Conservation (phyloP, 2,888 invertebrate species). For the Tipula unca region DNA sequence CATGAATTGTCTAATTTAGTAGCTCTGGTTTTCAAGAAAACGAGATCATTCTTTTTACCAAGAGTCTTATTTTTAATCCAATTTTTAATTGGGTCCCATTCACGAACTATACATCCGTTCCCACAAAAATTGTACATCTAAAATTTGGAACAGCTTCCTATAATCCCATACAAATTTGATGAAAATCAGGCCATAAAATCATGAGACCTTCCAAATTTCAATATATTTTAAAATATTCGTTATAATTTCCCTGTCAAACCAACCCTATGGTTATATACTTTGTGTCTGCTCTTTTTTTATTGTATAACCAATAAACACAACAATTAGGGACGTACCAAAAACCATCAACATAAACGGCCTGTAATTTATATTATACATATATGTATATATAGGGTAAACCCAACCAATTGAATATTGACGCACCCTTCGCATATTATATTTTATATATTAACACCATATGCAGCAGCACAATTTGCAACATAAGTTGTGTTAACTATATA, state of each 20-base stretch:
- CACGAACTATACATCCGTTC: no score
- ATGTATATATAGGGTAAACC: neutral
- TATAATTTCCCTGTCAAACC: neutral
- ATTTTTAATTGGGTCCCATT: no score
- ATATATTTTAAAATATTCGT: no score
- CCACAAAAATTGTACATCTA: no score
- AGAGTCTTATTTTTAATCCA: no score
- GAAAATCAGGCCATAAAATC: no score
- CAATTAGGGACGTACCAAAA: neutral
- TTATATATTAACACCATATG: neutral
- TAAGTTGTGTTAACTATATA: neutral
- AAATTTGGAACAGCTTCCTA: no score
- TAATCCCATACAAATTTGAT: no score
- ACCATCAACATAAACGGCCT: neutral
- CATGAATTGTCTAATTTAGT: no score
- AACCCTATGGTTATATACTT: neutral
- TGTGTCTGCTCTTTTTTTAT: neutral
- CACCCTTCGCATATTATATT: neutral
- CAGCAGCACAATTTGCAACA: constrained; percentile 1
- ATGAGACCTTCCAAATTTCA: no score
- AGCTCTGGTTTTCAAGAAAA: no score
- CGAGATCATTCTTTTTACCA: no score
- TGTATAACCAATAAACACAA: neutral
- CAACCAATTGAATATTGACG: neutral
- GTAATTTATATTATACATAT: neutral